Base-by-base conservation (phyloP, 2,888 invertebrate genomes). In the Euplagia quadripunctaria region DNA sequence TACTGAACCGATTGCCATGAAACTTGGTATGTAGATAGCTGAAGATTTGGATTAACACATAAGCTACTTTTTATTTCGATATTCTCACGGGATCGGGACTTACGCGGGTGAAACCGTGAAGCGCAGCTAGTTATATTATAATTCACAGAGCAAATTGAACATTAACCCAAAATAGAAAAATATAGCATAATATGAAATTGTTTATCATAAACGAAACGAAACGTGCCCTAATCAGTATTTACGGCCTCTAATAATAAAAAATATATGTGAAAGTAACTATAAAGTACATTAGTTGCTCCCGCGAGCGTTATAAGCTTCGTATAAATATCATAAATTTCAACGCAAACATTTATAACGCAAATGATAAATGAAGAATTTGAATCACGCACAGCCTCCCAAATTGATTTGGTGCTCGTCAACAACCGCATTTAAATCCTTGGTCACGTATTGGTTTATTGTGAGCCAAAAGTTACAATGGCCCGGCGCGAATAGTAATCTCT, bases 361-460 rank as follows among this genome's bases (percentile, higher is more conserved):
- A 87, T 78, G 80, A 81, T 83, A 85, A 86, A 87, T 86, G 87
- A 86, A 86, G 88, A 90, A 91, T 91, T 90, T 89, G 91, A 90
- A 91, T 90, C 92, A 91, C 91, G 91, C 88, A 78, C 88, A 80
- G 80, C 82, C 82, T 84, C 88, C 89, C 89, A 93, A 93, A 94
- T 93, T 94, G 94, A 93, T 93, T 94, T 91, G 91, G 89, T 91
- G 86, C 84, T 79, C 86, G 85, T 86, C 88, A 93, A 92, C 89
- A 87, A 87, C 84, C 86, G 83, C 91, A 93, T 94, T 94, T 93
- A 92, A 90, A 87, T 86, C 86, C 88, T 89, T 71, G 84, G 91
- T 92, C 95, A 95, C 94, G 94, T 93, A 74, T 88, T 79, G 82
- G 88, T 93, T 94, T 94, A 94, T 93, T 93, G 93, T 93, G 91